A percentile compares a stretch with the other conserved stretches of the same genome.
phyloP scores from a whole-genome alignment of 2,797 vertebrate species.

The Sebastes umbrosus region DNA sequence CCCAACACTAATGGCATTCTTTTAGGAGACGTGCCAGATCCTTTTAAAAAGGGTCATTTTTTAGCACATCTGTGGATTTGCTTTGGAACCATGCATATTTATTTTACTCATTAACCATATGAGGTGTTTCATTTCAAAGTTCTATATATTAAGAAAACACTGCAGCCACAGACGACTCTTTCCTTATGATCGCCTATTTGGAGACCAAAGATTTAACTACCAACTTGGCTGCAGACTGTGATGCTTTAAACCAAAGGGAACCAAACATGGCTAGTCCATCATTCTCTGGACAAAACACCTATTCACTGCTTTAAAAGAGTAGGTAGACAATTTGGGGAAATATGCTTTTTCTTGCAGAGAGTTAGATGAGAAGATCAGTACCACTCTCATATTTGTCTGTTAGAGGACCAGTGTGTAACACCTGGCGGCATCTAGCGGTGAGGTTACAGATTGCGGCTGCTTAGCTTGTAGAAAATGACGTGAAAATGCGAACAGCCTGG shows the following conservation, averaged over 20 bases:
- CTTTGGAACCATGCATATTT: slow-evolving; percentile 37
- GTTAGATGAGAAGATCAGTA: not conserved
- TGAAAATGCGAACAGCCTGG: too few relatives aligned
- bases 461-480: not conserved
- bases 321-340: not conserved
- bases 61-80: slow-evolving; percentile 47
- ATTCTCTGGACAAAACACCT: not conserved
- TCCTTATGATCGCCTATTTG: slow-evolving; percentile 35
- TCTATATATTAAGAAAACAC: slow-evolving; percentile 17
- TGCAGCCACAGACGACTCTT: slow-evolving; percentile 5
- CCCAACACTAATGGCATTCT: slow-evolving; percentile 27
- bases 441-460: not conserved
- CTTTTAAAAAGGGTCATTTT: slow-evolving; percentile 27
- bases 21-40: slow-evolving; percentile 12
- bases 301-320: not conserved
- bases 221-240: not conserved
- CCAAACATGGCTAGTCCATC: not conserved
- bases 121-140: slow-evolving; percentile 51
- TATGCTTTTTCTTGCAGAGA: not conserved
- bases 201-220: slow-evolving; percentile 13
- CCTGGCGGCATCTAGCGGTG: too few relatives aligned
- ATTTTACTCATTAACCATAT: slow-evolving; percentile 29
- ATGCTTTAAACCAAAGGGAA: not conserved
- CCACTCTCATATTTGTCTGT: not conserved
- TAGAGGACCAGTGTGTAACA: too few relatives aligned